Evolutionary conservation across 2,888 invertebrate genomes (phyloP), one percentile per base, ranked within the genome.

Genomic region (Drosophila neutralis): DNA sequence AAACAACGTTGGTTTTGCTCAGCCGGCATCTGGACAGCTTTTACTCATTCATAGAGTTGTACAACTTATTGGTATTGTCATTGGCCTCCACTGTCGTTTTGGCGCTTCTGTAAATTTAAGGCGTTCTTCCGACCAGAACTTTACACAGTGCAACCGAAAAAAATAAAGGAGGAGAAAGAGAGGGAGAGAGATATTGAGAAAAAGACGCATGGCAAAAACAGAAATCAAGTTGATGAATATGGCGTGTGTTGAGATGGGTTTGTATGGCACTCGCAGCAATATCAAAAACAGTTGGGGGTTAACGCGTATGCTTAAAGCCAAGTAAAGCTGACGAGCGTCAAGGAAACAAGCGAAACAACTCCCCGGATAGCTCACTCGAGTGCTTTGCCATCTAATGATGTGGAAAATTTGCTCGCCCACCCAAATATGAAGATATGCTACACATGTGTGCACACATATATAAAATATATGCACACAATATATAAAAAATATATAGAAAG

Each of bases 171-270:
- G 33, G 56, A 48, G 24, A 27, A 36, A 52, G 18, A n/a, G 31
- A 38, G 21, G 8, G n/a, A 38, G 18, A 45, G 24, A 38, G 42
- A n/a, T 24, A 35, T 15, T 8, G 45, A 53, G 33, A 13, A 57
- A n/a, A 24, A 61, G 49, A 59, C 49, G 57, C 58, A 51, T 66
- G 62, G 62, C 51, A 62, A 61, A 66, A 69, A 64, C 71, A 70
- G 66, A 78, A 87, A 75, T 75, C 82, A 74, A 71, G 84, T 87
- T 85, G 88, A 89, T 90, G 87, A 90, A 86, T 86, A 79, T 73
- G 82, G 70, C 82, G 76, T 78, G 63, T 84, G 90, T 87, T 87
- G 89, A 87, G 90, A 87, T 87, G 89, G 84, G 78, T 87, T 78
- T 89, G 85, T 73, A 74, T 73, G 80, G 69, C 65, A 66, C 75